Evolutionary conservation across 2,113 vertebrate genomes (phyloP), one percentile per base, ranked within the genome.

Genomic region (Percopsis transmontana): DNA sequence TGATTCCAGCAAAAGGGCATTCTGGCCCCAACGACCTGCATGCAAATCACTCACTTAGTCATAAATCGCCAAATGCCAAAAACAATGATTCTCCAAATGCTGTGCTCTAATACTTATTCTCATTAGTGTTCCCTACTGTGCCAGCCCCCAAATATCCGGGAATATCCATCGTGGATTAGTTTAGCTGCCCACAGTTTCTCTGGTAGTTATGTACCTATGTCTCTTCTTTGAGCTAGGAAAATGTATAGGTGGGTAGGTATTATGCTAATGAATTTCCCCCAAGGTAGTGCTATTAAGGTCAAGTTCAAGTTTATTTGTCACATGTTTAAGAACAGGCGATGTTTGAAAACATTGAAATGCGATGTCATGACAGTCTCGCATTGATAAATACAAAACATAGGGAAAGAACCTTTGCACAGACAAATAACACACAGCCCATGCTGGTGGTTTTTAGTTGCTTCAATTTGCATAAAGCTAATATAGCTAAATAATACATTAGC

Each of bases 241-340:
- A 79, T 71, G 47, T 59, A 50, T 58, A 75, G 62, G 60, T 77
- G 61, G 68, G 21, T 33, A 4, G 8, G 27, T n/a, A 48, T 69
- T 66, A 58, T 27, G 27, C 63, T 81, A 72, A 75, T 82, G 54
- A 66, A 68, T 66, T 85, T 77, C 73, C 65, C 47, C 70, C 48
- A 68, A 87, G 81, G 75, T 76, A 81, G 82, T 58, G 40, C 70
- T 44, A 77, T 83, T 55, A 74, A 73, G 27, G 27, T 33, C 8
- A n/a, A n/a, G n/a, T n/a, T n/a, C n/a, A n/a, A n/a, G 27, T 33
- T 33, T 33, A 33, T 33, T 2, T 33, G 27, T 33, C 5, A 33
- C 8, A 33, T 33, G 5, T 33, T 33, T 33, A 33, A 33, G 8
- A n/a, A n/a, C n/a, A 6, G 27, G 27, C 8, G 27, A 33, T 33